Conservation (phyloP, 2,888 invertebrate species). For the Synergus japonicus region DNA sequence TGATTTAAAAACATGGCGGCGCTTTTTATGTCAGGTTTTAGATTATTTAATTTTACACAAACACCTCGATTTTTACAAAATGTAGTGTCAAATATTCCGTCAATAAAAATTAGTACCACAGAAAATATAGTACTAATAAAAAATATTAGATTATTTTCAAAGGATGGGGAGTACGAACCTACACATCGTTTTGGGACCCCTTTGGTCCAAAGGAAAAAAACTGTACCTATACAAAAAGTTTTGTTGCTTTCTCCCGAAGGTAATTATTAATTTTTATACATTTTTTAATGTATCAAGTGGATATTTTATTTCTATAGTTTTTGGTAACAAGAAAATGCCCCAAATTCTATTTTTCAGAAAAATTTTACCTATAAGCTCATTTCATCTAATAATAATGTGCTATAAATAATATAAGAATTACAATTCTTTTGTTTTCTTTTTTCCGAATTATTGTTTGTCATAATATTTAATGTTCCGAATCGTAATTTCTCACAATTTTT, state of each 20-base stretch:
- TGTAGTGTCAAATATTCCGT: neutral
- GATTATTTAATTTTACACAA: neutral
- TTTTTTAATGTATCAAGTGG: neutral
- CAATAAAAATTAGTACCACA: neutral
- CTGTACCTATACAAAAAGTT: conserved; percentile 17
- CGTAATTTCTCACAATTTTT: too few relatives aligned
- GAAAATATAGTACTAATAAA: neutral
- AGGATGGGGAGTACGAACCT: neutral
- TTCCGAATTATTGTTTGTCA: too few relatives aligned
- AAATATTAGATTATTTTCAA: conserved; percentile 6
- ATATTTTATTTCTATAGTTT: neutral
- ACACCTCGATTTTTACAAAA: neutral
- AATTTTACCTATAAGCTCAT: too few relatives aligned
- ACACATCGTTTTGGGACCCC: neutral
- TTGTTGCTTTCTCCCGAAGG: conserved; percentile 30
- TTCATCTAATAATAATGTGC: too few relatives aligned
- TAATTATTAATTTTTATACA: neutral
- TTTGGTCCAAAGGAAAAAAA: neutral
- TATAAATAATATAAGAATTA: too few relatives aligned
- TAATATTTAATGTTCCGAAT: too few relatives aligned
- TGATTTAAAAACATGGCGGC: neutral
- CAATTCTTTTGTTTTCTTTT: too few relatives aligned
- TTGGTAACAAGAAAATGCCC: neutral
- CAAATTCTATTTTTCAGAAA: too few relatives aligned
- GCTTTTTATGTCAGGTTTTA: conserved; percentile 1